phyloP scores from a whole-genome alignment of 35 echinoderm and acorn worm genomes.

The Heliocidaris tuberculata region DNA sequence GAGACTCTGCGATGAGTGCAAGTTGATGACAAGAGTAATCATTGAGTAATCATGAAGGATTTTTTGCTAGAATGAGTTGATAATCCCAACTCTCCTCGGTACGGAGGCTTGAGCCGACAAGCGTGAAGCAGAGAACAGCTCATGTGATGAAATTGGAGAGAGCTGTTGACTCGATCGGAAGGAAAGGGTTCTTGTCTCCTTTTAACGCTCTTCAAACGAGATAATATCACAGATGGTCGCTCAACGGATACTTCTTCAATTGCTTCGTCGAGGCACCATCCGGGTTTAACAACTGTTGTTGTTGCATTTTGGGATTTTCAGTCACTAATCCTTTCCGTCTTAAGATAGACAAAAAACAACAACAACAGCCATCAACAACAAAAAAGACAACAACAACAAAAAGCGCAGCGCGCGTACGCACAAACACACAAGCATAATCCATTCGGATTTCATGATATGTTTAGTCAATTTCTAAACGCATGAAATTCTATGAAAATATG shows the following conservation, averaged over 20 bases:
- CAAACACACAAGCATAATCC: no score
- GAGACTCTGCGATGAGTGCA: background rate
- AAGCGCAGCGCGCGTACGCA: no score
- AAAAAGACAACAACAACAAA: no score
- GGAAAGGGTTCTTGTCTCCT: background rate
- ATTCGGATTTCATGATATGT: no score
- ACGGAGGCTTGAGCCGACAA: background rate
- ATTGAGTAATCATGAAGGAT: conserved; percentile 6
- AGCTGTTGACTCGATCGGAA: conserved; percentile 10
- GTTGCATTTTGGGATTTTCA: background rate
- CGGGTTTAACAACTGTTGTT: background rate
- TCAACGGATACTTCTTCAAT: conserved; percentile 3
- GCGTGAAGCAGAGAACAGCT: conserved; percentile 15
- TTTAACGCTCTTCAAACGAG: conserved; percentile 36
- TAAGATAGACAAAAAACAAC: background rate
- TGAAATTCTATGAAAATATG: no score
- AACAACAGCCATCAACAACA: no score
- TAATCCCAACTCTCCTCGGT: background rate
- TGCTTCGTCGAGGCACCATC: background rate
- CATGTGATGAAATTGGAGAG: conserved; percentile 34
- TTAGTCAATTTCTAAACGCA: no score
- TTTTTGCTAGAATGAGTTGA: conserved; percentile 8
- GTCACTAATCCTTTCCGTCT: background rate
- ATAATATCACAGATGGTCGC: conserved; percentile 16
- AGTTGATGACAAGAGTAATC: conserved; percentile 21